Evolutionary conservation across 2,113 vertebrate species (phyloP).

Genomic region (Pantherophis guttatus): DNA sequence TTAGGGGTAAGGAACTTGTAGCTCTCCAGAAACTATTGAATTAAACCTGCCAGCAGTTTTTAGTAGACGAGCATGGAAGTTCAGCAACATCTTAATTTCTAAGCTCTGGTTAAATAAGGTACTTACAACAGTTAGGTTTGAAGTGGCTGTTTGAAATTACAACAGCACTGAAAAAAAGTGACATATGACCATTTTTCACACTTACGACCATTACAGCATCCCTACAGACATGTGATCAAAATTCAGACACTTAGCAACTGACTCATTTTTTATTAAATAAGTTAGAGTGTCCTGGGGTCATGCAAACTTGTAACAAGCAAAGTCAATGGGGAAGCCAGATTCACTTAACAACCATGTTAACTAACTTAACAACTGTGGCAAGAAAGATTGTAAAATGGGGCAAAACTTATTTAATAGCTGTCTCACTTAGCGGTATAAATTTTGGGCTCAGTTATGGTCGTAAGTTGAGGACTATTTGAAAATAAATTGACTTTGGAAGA

Average conservation of each 20-base stretch:
- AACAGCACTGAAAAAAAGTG: background rate
- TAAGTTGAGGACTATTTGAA: background rate
- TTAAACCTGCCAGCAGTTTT: background rate
- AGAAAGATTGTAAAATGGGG: background rate
- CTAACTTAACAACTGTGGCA: background rate
- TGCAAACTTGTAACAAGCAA: background rate
- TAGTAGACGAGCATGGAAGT: background rate
- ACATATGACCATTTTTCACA: background rate
- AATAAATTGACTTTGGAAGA: background rate
- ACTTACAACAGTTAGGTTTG: background rate
- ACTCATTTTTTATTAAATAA: background rate
- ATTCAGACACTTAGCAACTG: background rate
- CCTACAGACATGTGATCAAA: background rate
- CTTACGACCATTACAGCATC: background rate
- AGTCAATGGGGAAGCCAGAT: background rate
- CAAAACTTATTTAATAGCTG: background rate
- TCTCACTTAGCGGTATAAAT: background rate
- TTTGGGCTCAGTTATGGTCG: background rate
- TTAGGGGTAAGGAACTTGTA: background rate
- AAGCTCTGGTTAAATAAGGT: background rate
- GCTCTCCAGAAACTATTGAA: background rate
- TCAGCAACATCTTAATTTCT: background rate
- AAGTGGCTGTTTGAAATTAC: background rate
- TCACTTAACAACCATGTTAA: background rate
- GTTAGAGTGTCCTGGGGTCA: background rate